A percentile compares a stretch with the other conserved stretches of the same genome.
phyloP scores from a whole-genome alignment of 1,140 invertebrate species.

The Caerostris extrusa region DNA sequence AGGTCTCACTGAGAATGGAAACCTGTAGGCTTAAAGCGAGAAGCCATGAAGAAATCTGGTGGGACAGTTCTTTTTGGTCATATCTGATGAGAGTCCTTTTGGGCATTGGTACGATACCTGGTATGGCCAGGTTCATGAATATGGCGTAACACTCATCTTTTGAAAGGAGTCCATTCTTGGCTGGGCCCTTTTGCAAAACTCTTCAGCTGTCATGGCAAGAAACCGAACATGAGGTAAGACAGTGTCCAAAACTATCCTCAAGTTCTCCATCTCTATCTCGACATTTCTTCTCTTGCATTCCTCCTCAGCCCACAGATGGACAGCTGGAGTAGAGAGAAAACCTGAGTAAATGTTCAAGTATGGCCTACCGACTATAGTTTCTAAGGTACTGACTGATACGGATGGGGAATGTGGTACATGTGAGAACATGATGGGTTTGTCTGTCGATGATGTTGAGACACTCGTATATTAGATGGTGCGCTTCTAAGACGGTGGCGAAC shows the following conservation, averaged over 20 bases:
- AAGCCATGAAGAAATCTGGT: constrained; percentile 79
- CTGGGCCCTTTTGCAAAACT: constrained; percentile 79
- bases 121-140: constrained; percentile 80
- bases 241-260: constrained; percentile 64
- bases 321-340: constrained; percentile 79
- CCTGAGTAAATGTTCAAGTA: constrained; percentile 80
- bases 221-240: constrained; percentile 78
- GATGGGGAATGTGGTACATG: constrained; percentile 72
- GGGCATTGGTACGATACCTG: constrained; percentile 79
- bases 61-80: constrained; percentile 78
- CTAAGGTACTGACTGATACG: constrained; percentile 78
- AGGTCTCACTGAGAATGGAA: constrained; percentile 78
- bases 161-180: constrained; percentile 78
- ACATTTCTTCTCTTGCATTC: constrained; percentile 78
- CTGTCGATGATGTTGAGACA: constrained; percentile 80
- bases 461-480: constrained; percentile 79
- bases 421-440: constrained; percentile 80
- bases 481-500: constrained; percentile 79
- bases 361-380: constrained; percentile 78
- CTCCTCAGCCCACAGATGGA: constrained; percentile 79
- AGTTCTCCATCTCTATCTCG: constrained; percentile 77
- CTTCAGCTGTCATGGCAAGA: constrained; percentile 79
- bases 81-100: constrained; percentile 79
- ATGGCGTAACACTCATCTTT: constrained; percentile 79
- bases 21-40: constrained; percentile 78